phyloP scores from a whole-genome alignment of 2,113 vertebrate genomes.

The Pantherophis guttatus region DNA sequence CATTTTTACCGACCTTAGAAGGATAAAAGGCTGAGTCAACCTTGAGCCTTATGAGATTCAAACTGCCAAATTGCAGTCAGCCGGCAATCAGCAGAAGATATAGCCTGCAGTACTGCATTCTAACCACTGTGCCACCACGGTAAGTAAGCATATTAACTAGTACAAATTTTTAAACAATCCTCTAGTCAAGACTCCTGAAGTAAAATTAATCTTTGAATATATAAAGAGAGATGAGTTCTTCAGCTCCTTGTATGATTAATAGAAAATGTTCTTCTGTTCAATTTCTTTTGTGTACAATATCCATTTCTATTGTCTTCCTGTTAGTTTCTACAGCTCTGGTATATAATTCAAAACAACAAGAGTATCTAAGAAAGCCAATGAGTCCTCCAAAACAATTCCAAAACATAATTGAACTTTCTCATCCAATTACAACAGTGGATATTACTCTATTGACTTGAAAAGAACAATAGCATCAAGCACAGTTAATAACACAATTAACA shows the following conservation, averaged over 20 bases:
- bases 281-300: neutral
- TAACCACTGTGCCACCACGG: no score
- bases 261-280: neutral
- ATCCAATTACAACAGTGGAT: neutral
- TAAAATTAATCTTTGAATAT: neutral
- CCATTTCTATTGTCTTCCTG: neutral
- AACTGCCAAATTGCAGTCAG: no score
- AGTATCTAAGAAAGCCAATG: neutral
- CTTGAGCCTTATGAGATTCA: no score
- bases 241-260: neutral
- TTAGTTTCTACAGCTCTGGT: neutral
- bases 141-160: neutral
- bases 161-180: neutral
- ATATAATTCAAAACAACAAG: neutral
- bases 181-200: neutral
- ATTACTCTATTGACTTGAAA: constrained; percentile 5
- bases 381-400: neutral
- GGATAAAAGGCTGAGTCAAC: no score
- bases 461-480: neutral
- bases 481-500: constrained; percentile 18
- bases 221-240: neutral
- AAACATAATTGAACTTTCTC: neutral
- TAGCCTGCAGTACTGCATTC: no score
- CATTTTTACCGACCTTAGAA: no score
- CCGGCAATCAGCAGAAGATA: no score